phyloP scores from a whole-genome alignment of 2,797 vertebrate species.

The Rousettus madagascariensis region DNA sequence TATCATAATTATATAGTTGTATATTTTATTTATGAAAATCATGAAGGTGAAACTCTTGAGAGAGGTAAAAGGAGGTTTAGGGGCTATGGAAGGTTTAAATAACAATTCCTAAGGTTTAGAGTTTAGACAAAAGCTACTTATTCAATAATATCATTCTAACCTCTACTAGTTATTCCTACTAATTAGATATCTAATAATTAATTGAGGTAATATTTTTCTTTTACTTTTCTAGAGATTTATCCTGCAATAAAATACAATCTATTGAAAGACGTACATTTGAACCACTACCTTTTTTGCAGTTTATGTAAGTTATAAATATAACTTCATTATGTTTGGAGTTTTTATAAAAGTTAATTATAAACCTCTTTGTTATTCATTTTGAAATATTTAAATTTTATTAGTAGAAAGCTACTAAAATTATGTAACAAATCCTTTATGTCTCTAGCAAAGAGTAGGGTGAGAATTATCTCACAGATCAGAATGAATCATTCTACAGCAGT shows the following conservation, averaged over 20 bases:
- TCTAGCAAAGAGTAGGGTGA: background rate
- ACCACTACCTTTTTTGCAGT: conserved; percentile 77
- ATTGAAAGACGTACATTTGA: conserved; percentile 80
- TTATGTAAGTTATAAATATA: conserved; percentile 76
- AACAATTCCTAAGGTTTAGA: background rate
- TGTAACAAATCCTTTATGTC: background rate
- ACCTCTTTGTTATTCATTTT: background rate
- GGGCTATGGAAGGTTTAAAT: background rate
- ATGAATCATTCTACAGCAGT: background rate
- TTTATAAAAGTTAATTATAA: conserved; percentile 11
- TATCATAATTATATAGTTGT: background rate
- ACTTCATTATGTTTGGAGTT: conserved; percentile 8
- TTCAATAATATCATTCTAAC: background rate
- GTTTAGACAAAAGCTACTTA: background rate
- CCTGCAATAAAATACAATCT: conserved; percentile 77
- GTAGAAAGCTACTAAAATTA: background rate
- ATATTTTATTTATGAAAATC: conserved; percentile 21
- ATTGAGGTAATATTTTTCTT: conserved; percentile 43
- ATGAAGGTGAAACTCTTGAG: background rate
- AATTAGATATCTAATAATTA: background rate
- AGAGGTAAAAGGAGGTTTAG: background rate
- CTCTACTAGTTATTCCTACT: background rate
- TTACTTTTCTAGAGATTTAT: conserved; percentile 80
- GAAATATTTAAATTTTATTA: background rate
- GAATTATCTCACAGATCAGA: background rate